phyloP scores from a whole-genome alignment of 2,113 vertebrate species.

The Rattus rattus region DNA sequence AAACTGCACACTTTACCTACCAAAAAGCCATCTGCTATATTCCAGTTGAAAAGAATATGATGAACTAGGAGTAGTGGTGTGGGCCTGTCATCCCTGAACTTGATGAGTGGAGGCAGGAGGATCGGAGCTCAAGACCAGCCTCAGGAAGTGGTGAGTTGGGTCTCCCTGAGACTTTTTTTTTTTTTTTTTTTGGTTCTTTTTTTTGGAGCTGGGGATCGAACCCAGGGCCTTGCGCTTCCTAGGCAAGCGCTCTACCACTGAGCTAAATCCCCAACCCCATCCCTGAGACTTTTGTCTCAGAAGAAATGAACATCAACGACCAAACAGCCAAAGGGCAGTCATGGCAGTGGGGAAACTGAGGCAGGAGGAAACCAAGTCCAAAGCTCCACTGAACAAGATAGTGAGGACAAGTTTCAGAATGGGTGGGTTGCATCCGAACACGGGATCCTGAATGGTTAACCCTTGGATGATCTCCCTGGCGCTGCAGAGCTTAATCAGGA shows the following conservation, averaged over 20 bases:
- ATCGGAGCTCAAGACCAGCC: background rate
- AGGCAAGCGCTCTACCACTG: no score
- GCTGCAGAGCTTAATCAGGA: background rate
- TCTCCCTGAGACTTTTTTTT: background rate
- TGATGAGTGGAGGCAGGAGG: background rate
- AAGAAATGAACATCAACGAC: background rate
- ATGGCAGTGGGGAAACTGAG: background rate
- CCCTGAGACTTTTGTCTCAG: background rate
- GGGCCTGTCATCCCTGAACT: no score
- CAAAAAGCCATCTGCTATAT: background rate
- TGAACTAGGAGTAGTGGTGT: no score
- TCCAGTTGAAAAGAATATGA: background rate
- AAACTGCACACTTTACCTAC: conserved; percentile 9
- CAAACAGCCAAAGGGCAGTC: background rate
- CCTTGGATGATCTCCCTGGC: background rate
- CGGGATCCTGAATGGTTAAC: background rate
- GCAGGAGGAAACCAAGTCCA: background rate
- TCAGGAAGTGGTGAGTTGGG: no score
- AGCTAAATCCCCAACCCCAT: no score
- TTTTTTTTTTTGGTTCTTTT: no score
- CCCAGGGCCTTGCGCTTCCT: no score
- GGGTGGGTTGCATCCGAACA: background rate
- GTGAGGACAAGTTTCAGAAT: background rate
- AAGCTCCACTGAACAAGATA: background rate
- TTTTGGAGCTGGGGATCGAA: no score